These are phyloP conservation scores for Poecile montanus DNA, from an alignment of 2,797 vertebrate genomes.

Conservation along the genomic window DNA sequence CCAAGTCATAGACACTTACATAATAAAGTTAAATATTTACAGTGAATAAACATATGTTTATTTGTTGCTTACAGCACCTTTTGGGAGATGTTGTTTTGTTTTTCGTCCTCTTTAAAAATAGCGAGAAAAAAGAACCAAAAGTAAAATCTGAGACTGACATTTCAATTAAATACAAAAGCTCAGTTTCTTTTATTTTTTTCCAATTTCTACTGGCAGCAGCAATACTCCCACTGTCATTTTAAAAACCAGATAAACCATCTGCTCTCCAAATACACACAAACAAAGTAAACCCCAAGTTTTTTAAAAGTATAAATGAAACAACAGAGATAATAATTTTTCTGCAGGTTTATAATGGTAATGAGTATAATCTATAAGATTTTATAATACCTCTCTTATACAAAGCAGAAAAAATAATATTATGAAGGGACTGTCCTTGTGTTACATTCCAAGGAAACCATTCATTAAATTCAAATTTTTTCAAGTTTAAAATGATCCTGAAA, in stretches of 20 bases:
- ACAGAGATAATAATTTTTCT: not conserved
- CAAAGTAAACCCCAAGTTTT: not conserved
- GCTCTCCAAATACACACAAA: not conserved
- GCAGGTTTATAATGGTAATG: not conserved
- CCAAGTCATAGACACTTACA: not conserved
- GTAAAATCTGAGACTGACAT: not conserved
- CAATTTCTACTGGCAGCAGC: not conserved
- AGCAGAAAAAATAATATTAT: not conserved
- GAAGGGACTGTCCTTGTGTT: not conserved
- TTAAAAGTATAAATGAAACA: slow-evolving; percentile 7
- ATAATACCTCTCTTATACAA: not conserved
- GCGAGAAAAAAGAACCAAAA: not conserved
- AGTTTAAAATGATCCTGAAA: not conserved
- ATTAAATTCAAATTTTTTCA: not conserved
- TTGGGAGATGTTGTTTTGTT: not conserved
- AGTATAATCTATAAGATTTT: not conserved
- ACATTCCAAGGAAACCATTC: not conserved
- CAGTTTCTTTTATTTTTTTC: not conserved
- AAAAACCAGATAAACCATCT: slow-evolving; percentile 62
- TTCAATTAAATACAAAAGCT: slow-evolving; percentile 26
- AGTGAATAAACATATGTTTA: not conserved
- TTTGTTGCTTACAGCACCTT: not conserved
- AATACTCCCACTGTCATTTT: not conserved
- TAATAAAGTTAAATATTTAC: not conserved
- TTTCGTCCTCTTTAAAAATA: not conserved